A percentile compares a stretch with the other conserved stretches of the same genome.
Evolutionary conservation across 2,888 invertebrate genomes (phyloP).

Genomic region (Punctoribates punctum): DNA sequence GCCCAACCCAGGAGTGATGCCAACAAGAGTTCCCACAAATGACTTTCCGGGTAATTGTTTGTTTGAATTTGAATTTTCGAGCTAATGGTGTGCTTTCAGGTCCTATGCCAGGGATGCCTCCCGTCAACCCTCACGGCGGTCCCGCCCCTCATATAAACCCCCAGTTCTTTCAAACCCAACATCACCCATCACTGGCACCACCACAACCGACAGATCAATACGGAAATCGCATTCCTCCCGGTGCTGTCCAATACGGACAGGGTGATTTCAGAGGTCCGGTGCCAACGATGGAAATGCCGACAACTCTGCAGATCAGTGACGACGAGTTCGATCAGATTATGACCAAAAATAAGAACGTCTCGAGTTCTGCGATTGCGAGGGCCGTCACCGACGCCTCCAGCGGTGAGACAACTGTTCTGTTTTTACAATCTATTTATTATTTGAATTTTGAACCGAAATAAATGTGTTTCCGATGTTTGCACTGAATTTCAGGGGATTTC

Average conservation of each 20-base stretch:
- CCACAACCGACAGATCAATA: constrained; percentile 58
- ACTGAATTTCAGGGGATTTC: constrained; percentile 67
- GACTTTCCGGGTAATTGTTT: constrained; percentile 1
- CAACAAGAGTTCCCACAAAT: constrained; percentile 32
- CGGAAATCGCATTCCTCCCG: constrained; percentile 64
- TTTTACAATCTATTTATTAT: too few species aligned
- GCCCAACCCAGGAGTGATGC: background rate
- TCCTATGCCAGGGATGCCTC: constrained; percentile 48
- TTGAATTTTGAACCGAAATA: background rate
- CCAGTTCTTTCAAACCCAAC: constrained; percentile 83
- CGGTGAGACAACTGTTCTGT: constrained; percentile 55
- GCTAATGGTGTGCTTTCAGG: constrained; percentile 11
- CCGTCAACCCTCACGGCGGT: constrained; percentile 46
- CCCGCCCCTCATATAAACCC: constrained; percentile 93
- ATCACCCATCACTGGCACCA: constrained; percentile 59
- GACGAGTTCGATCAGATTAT: constrained; percentile 98
- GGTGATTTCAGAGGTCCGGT: constrained; percentile 45
- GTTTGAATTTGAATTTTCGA: background rate
- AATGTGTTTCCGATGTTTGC: background rate
- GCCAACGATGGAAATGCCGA: constrained; percentile 3
- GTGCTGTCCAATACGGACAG: constrained; percentile 51
- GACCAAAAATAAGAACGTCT: constrained; percentile 93
- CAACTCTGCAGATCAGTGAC: constrained; percentile 60
- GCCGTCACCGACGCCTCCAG: constrained; percentile 97
- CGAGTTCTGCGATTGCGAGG: constrained; percentile 91